phyloP scores from a whole-genome alignment of 2,113 vertebrate genomes.

The Argyrosomus japonicus region DNA sequence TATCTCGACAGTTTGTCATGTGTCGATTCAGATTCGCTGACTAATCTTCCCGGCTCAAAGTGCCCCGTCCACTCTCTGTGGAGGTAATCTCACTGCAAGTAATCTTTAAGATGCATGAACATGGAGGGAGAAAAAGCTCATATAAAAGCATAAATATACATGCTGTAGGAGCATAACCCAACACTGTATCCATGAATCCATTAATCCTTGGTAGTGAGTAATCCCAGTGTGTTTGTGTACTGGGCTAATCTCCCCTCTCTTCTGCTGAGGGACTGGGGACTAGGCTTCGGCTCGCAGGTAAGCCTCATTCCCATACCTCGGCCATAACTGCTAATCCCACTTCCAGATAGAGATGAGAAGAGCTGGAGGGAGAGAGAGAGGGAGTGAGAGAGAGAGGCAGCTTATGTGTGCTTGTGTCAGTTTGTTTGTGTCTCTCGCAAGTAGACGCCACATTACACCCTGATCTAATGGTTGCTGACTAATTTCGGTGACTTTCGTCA shows the following conservation, averaged over 20 bases:
- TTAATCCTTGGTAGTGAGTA: conserved; percentile 75
- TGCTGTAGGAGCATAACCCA: conserved; percentile 36
- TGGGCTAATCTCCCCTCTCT: conserved; percentile 64
- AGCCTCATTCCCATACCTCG: conserved; percentile 61
- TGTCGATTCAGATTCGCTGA: conserved; percentile 63
- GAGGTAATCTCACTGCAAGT: conserved; percentile 47
- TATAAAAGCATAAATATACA: conserved; percentile 58
- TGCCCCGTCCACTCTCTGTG: conserved; percentile 27
- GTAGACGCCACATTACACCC: conserved; percentile 1
- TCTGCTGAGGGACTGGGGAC: conserved; percentile 59
- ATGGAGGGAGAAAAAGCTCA: conserved; percentile 33
- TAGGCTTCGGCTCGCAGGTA: conserved; percentile 65
- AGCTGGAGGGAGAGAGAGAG: background rate
- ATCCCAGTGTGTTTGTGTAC: conserved; percentile 71
- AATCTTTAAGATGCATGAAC: conserved; percentile 56
- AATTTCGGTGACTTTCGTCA: conserved; percentile 22
- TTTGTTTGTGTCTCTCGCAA: conserved; percentile 11
- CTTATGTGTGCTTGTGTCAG: conserved; percentile 37
- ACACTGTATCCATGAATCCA: conserved; percentile 49
- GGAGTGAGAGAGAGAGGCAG: background rate
- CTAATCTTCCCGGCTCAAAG: conserved; percentile 52
- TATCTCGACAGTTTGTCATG: conserved; percentile 46
- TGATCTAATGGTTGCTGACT: conserved; percentile 18
- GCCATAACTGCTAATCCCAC: conserved; percentile 66
- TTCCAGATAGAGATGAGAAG: conserved; percentile 46